Percentiles rank a stretch among this genome's conserved stretches.
Conservation (phyloP, 92 coral and sea anemone species). For the Zoanthus sociatus region DNA sequence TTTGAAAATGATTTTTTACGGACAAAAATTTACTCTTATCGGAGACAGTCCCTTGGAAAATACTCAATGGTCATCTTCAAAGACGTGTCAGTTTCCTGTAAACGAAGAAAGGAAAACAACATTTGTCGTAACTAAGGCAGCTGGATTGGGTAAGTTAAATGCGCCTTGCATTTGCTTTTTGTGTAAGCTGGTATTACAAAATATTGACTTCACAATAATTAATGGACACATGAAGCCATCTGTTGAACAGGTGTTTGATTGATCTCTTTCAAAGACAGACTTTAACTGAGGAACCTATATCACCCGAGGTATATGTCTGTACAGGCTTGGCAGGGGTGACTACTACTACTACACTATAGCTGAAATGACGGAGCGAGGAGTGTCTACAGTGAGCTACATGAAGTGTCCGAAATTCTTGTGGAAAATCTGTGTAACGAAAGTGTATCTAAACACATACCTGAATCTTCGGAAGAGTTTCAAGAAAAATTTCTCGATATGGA, state of each 20-base stretch:
- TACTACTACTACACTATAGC: too few relatives aligned
- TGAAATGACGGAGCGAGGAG: too few relatives aligned
- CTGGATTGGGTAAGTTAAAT: slow-evolving; percentile 53
- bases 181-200: neutral
- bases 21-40: slow-evolving; percentile 45
- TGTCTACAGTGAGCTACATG: too few relatives aligned
- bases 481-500: too few relatives aligned
- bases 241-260: slow-evolving; percentile 2
- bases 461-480: too few relatives aligned
- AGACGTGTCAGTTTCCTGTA: slow-evolving; percentile 55
- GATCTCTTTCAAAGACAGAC: too few relatives aligned
- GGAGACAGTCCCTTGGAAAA: slow-evolving; percentile 37
- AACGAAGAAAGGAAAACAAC: slow-evolving; percentile 45
- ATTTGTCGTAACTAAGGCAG: slow-evolving; percentile 36
- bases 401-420: too few relatives aligned
- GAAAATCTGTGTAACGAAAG: too few relatives aligned
- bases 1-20: slow-evolving; percentile 28
- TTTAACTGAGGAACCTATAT: too few relatives aligned
- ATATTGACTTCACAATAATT: neutral
- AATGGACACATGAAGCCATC: neutral
- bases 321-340: too few relatives aligned
- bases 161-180: slow-evolving; percentile 9
- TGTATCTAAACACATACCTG: too few relatives aligned
- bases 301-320: too few relatives aligned
- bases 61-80: slow-evolving; percentile 48